These are phyloP conservation scores for Tachuris rubrigastra DNA, from an alignment of 2,113 vertebrate species.

Conservation along the genomic window DNA sequence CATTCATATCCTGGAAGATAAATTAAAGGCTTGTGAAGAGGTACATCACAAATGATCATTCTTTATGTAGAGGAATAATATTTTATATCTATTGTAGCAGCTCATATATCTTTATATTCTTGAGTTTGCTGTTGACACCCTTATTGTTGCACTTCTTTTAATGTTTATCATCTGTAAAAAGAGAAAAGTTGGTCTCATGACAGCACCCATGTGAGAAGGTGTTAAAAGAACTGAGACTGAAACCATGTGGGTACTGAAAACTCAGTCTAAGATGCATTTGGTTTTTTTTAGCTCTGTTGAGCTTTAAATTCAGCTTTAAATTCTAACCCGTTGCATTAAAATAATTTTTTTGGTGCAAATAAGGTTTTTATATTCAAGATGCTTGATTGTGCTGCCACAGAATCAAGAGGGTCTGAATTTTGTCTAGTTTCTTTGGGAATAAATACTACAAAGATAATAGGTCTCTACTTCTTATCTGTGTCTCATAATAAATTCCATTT, in stretches of 20 bases:
- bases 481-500: neutral
- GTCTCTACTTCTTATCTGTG: neutral
- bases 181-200: neutral
- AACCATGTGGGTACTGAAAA: neutral
- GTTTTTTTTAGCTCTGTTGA: neutral
- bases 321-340: neutral
- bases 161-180: neutral
- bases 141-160: neutral
- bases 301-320: neutral
- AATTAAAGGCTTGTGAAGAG: conserved; percentile 71
- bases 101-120: neutral
- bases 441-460: neutral
- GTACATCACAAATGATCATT: conserved; percentile 19
- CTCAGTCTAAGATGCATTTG: neutral
- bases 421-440: neutral
- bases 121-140: neutral
- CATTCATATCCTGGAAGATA: conserved; percentile 64
- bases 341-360: neutral
- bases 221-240: neutral
- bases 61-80: neutral
- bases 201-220: neutral
- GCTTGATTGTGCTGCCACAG: neutral
- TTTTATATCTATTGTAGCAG: neutral
- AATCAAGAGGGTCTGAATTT: neutral
- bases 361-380: neutral